Evolutionary conservation across 2,797 vertebrate genomes (phyloP).

Genomic region (Oreortyx pictus): DNA sequence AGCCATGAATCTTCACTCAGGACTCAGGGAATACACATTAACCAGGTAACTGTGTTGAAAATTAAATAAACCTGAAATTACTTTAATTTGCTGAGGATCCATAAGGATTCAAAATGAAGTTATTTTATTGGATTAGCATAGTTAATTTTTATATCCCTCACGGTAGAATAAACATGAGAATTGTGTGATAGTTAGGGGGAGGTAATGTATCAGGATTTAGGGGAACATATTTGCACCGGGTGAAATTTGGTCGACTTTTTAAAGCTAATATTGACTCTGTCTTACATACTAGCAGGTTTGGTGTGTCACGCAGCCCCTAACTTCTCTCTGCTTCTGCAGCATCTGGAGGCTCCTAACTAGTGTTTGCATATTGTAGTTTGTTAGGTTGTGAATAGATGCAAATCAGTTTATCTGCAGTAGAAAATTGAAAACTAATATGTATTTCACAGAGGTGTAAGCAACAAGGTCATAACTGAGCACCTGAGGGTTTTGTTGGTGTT

Average conservation of each 20-base stretch:
- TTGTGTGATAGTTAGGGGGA: not conserved
- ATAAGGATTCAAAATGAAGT: not conserved
- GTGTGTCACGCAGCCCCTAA: fast-evolving
- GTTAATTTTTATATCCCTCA: not conserved
- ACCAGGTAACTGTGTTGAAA: constrained; percentile 80
- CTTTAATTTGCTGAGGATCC: not conserved
- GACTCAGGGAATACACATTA: constrained; percentile 90
- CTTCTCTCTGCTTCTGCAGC: not conserved
- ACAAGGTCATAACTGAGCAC: not conserved
- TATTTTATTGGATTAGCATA: not conserved
- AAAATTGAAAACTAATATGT: not conserved
- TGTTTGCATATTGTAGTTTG: not conserved
- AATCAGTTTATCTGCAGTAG: constrained; percentile 10
- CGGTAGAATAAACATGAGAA: not conserved
- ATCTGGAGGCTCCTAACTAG: not conserved
- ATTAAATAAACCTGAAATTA: not conserved
- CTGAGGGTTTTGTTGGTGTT: not conserved
- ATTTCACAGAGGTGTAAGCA: not conserved
- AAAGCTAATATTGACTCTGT: not conserved
- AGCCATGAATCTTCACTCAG: constrained; percentile 90
- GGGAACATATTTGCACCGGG: not conserved
- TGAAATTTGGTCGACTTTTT: not conserved
- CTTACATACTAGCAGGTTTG: not conserved
- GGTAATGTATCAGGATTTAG: not conserved
- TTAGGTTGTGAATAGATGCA: not conserved